Base-by-base conservation (phyloP, 2,113 vertebrate species). In the Trogon surrucura region DNA sequence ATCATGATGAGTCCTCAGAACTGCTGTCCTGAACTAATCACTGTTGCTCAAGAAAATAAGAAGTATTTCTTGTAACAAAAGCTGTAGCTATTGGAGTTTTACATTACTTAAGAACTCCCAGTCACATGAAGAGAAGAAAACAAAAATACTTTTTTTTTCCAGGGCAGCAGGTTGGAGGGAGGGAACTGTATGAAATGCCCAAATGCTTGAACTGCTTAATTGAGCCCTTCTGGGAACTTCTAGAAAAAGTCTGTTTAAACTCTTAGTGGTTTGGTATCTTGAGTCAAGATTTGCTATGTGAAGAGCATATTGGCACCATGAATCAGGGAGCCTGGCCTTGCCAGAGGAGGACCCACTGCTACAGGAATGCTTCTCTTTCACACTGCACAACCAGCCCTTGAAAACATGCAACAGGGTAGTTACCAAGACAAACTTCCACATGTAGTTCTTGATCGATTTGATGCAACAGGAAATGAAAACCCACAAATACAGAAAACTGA, bases 291-390 rank as follows among this genome's bases (percentile, higher is more conserved):
- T 17, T 75, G 21, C 10, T 30, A 16, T 5, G 2, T 26, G 22
- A 60, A n/a, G 13, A 51, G 16, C 25, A 51, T 6, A 10, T 2
- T 23, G 26, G 14, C 2, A 1, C 9, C 22, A 10, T 6, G 6
- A 73, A 44, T 32, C 8, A 3, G 10, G 61, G 58, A 75, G 27
- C 21, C 38, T 45, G 18, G n/a, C 70, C 75, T 85, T 85, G n/a
- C 36, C 22, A 44, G 23, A 87, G 45, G 14, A 62, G 23, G 27
- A 44, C 20, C 16, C 25, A 32, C 26, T 22, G 36, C 8, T 22
- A 67, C 8, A n/a, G 16, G n/a, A 57, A 6, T 9, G 36, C 6
- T 62, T 61, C 34, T 57, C 25, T 14, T 57, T 34, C 80, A 66
- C 10, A 16, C 4, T 32, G 61, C 15, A 56, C 50, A 80, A 47